phyloP scores from a whole-genome alignment of 2,888 invertebrate genomes.

The Uloborus plumipes region DNA sequence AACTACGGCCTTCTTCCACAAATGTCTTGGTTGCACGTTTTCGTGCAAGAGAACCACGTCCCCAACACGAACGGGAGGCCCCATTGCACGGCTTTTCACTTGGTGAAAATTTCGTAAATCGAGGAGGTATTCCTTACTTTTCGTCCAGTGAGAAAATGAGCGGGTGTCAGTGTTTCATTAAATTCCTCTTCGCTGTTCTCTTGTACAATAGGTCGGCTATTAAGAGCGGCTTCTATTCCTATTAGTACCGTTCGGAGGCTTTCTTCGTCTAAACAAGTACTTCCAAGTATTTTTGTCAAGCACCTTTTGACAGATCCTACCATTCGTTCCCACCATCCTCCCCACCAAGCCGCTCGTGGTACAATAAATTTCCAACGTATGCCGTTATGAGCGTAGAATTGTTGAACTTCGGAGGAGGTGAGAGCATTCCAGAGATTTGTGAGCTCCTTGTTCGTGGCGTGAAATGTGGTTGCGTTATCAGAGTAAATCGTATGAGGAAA shows the following conservation, averaged over 20 bases:
- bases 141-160: not conserved
- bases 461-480: not conserved
- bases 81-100: not conserved
- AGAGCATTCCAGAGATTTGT: not conserved
- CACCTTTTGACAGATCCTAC: not conserved
- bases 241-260: not conserved
- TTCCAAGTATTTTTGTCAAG: not conserved
- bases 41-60: not conserved
- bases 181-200: conserved; percentile 4
- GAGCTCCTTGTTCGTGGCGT: not conserved
- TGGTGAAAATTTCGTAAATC: not conserved
- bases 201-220: conserved; percentile 1
- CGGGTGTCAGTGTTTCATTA: conserved; percentile 1
- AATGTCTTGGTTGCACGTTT: not conserved
- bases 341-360: not conserved
- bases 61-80: not conserved
- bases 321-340: not conserved
- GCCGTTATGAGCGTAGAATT: not conserved
- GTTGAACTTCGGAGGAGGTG: not conserved
- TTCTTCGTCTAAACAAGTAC: not conserved
- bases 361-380: conserved; percentile 3
- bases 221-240: conserved; percentile 15
- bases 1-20: not conserved
- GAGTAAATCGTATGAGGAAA: conserved; percentile 8
- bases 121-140: conserved; percentile 4